Percentiles rank a stretch among this genome's conserved stretches.
These are phyloP conservation scores for Zoanthus sociatus DNA, from an alignment of 92 coral and sea anemone genomes.

Conservation along the genomic window DNA sequence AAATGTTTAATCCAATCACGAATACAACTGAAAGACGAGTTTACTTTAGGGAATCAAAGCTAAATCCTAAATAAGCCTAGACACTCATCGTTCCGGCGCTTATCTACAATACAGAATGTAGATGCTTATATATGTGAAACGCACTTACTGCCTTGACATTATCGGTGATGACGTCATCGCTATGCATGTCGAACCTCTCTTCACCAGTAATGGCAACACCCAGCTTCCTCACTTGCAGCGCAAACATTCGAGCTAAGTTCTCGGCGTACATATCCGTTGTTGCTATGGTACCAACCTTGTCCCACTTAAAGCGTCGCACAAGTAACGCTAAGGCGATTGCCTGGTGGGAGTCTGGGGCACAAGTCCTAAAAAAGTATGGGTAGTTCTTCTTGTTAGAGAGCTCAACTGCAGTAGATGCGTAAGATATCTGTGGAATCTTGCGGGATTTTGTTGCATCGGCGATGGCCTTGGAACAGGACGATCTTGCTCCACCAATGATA, in stretches of 20 bases:
- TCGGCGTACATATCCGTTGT: constrained; percentile 86
- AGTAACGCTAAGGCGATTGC: constrained; percentile 85
- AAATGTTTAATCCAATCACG: no score
- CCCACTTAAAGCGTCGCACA: constrained; percentile 82
- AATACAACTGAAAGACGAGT: no score
- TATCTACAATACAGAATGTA: not conserved
- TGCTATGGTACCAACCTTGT: constrained; percentile 87
- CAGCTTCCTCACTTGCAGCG: constrained; percentile 77
- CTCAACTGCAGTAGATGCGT: constrained; percentile 90
- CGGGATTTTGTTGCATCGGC: constrained; percentile 83
- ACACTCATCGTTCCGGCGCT: no score
- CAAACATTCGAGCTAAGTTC: constrained; percentile 83
- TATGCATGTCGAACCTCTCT: constrained; percentile 81
- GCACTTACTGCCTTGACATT: constrained; percentile 69
- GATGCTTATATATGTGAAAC: not conserved
- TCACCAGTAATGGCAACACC: constrained; percentile 87
- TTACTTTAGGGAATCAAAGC: no score
- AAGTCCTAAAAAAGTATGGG: constrained; percentile 96
- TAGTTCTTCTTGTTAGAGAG: constrained; percentile 88
- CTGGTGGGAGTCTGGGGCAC: constrained; percentile 90
- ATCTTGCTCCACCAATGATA: constrained; percentile 96
- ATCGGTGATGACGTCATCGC: constrained; percentile 70
- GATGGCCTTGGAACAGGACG: constrained; percentile 94
- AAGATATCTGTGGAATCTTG: constrained; percentile 91
- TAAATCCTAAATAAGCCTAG: no score